Evolutionary conservation across 2,113 vertebrate species (phyloP).

Genomic region (Corythornis cristatus): DNA sequence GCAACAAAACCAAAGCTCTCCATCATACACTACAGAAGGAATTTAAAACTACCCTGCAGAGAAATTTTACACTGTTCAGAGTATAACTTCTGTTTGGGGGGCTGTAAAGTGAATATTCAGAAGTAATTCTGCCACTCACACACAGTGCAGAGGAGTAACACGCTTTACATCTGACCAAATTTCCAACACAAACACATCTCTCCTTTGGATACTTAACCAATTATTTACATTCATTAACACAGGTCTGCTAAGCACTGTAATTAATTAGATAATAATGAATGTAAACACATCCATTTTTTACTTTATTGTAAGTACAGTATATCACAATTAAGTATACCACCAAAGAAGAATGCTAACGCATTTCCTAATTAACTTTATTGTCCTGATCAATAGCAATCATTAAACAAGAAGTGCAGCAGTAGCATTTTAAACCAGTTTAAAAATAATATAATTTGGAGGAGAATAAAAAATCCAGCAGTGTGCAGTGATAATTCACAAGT

Average conservation of each 20-base stretch:
- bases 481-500: neutral
- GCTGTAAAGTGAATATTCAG: neutral
- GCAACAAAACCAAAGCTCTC: neutral
- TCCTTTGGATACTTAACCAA: neutral
- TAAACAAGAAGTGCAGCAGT: neutral
- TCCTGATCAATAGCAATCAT: constrained; percentile 31
- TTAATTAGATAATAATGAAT: constrained; percentile 48
- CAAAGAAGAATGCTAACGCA: constrained; percentile 1
- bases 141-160: neutral
- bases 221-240: constrained; percentile 33
- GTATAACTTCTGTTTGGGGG: neutral
- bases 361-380: constrained; percentile 26
- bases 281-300: constrained; percentile 3
- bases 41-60: neutral
- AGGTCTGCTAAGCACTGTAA: constrained; percentile 7
- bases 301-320: constrained; percentile 8
- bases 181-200: neutral
- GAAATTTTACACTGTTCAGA: neutral
- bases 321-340: constrained; percentile 15
- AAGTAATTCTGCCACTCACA: neutral
- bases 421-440: neutral
- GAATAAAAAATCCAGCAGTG: neutral
- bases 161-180: accelerated
- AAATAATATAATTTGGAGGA: neutral
- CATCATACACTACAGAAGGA: accelerated